phyloP scores from a whole-genome alignment of 2,888 invertebrate species.

The Tipula lateralis region DNA sequence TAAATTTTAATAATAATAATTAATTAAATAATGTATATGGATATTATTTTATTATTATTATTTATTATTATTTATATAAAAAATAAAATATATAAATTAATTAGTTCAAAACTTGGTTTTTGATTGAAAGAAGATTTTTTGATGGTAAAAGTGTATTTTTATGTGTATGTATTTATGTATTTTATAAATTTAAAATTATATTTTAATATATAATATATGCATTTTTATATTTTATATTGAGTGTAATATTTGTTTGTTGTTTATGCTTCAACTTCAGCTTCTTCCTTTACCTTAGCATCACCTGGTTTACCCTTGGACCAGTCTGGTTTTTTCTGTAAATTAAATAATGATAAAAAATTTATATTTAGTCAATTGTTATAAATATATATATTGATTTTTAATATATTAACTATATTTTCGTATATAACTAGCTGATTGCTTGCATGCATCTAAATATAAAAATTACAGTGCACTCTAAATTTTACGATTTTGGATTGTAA shows the following conservation, averaged over 20 bases:
- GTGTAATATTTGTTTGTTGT: conserved; percentile 35
- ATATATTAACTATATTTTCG: background rate
- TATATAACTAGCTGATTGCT: background rate
- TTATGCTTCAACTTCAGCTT: conserved; percentile 80
- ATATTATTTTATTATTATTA: conserved; percentile 24
- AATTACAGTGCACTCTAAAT: background rate
- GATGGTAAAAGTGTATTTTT: background rate
- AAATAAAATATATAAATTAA: background rate
- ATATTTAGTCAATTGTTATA: background rate
- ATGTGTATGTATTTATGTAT: background rate
- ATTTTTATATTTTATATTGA: background rate
- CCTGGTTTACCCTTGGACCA: conserved; percentile 89
- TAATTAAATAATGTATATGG: background rate
- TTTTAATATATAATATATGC: conserved; percentile 3
- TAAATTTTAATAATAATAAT: conserved; percentile 24
- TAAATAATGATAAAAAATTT: conserved; percentile 40
- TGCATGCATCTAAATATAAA: background rate
- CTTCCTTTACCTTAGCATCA: conserved; percentile 81
- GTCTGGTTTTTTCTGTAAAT: conserved; percentile 86
- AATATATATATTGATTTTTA: background rate
- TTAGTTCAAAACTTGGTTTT: background rate
- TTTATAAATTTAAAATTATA: conserved; percentile 19
- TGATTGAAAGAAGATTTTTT: conserved; percentile 4
- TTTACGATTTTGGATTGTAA: background rate
- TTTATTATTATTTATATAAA: background rate